Conservation (phyloP, 2,113 vertebrate species). For the Sylvia atricapilla region DNA sequence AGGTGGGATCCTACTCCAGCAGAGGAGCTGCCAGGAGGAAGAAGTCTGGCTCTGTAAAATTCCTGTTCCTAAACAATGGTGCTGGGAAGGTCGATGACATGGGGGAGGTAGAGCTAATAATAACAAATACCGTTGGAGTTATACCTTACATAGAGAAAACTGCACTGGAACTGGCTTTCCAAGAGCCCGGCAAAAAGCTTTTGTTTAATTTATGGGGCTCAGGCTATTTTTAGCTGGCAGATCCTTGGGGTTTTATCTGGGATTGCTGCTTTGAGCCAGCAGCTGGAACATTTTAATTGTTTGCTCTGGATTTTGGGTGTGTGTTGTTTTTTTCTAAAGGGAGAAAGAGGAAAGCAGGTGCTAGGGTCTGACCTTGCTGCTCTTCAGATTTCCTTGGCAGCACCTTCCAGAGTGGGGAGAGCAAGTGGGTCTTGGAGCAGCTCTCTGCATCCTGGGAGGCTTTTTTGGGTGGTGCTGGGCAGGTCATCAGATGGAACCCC, state of each 20-base stretch:
- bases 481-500: accelerated
- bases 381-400: not conserved
- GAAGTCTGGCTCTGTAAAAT: not conserved
- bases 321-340: not conserved
- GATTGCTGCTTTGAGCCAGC: not conserved
- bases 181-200: constrained; percentile 20
- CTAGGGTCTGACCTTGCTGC: not conserved
- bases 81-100: not conserved
- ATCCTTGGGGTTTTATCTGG: constrained; percentile 61
- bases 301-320: not conserved
- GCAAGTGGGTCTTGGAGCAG: accelerated
- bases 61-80: not conserved
- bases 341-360: not conserved
- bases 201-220: constrained; percentile 71
- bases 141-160: constrained; percentile 39
- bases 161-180: constrained; percentile 11
- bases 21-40: not conserved
- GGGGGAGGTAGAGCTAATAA: not conserved
- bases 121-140: not conserved
- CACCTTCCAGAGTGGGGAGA: accelerated
- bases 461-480: not conserved
- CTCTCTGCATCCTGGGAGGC: not conserved
- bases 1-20: not conserved
- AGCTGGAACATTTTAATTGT: constrained; percentile 47
- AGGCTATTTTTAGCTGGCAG: constrained; percentile 70